Base-by-base conservation (phyloP, 2,797 vertebrate species). In the Morus bassanus region DNA sequence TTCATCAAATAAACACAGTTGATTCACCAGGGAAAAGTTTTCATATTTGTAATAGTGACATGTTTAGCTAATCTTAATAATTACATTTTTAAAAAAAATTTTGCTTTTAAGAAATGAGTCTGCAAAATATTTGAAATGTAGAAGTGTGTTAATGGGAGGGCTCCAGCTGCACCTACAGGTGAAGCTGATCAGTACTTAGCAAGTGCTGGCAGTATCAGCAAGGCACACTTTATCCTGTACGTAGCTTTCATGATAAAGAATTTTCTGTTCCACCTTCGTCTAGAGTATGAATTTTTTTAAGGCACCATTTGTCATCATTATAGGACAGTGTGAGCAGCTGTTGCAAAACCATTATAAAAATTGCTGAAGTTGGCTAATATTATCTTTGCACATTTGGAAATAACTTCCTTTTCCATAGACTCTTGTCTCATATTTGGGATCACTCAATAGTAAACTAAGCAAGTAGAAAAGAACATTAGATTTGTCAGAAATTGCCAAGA, bases 331-430 rank as follows among this genome's bases (percentile, higher is more conserved):
- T 92, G 96, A 98, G 97, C 97, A 97, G 97, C 98, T 97, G 96
- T 98, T 98, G 98, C 98, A 98, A 98, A 98, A 96, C 98, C 97
- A 98, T 98, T 98, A 98, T 97, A 96, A 98, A 99, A 98, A 98
- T 98, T 98, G 98, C 98, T 98, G 98, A 98, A 98, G 98, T 98
- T 96, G 97, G 98, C 98, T 98, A 98, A 98, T 98, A 98, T 98
- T 98, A 97, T 98, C 97, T 98, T 98, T 97, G 97, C 90, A 95
- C 80, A 85, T 90, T 93, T 88, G 85, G 97, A 96, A 98, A 98
- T 98, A 89, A 98, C 98, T 98, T 98, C 97, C 98, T 85, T 96
- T 92, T 96, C 90, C 83, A 70, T 56, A 96, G 88, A 92, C 63
- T 82, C 72, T 82, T 89, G 64, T 83, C 85, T 96, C 92, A 81